These are phyloP conservation scores for Acanthochromis polyacanthus DNA, from an alignment of 2,113 vertebrate genomes.

Conservation along the genomic window DNA sequence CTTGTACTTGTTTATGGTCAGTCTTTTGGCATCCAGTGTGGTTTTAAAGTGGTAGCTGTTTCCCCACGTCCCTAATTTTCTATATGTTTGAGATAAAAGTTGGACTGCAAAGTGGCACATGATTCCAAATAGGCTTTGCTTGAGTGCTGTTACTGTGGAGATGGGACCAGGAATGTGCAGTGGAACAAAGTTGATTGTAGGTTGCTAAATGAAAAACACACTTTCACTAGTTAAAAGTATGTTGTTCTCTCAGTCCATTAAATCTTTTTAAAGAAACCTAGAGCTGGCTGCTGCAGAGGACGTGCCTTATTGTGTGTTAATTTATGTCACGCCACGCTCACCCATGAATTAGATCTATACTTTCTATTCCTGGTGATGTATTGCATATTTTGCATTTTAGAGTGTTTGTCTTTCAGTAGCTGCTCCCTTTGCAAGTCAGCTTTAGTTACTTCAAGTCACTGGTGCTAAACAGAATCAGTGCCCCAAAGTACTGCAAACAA, in stretches of 20 bases:
- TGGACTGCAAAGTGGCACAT: conserved; percentile 75
- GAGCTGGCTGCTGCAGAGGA: conserved; percentile 60
- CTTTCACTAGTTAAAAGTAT: conserved; percentile 77
- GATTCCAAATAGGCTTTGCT: conserved; percentile 81
- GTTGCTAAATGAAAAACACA: conserved; percentile 80
- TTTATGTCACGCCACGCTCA: conserved; percentile 54
- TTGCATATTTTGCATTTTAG: background rate
- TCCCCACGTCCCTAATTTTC: conserved; percentile 40
- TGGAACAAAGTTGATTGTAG: conserved; percentile 80
- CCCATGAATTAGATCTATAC: conserved; percentile 29
- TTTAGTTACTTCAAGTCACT: background rate
- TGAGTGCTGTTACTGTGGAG: conserved; percentile 77
- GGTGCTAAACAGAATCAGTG: background rate
- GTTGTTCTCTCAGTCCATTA: conserved; percentile 70
- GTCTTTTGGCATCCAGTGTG: conserved; percentile 39
- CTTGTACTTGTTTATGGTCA: conserved; percentile 7
- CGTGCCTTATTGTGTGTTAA: conserved; percentile 55
- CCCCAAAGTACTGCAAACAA: background rate
- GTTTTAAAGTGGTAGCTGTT: conserved; percentile 43
- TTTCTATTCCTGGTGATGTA: background rate
- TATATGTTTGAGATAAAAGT: conserved; percentile 59
- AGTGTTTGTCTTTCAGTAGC: background rate
- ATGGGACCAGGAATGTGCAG: conserved; percentile 77
- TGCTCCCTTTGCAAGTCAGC: background rate
- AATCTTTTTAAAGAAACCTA: conserved; percentile 71